Base-by-base conservation (phyloP, 2,797 vertebrate species). In the Scleropages formosus region DNA sequence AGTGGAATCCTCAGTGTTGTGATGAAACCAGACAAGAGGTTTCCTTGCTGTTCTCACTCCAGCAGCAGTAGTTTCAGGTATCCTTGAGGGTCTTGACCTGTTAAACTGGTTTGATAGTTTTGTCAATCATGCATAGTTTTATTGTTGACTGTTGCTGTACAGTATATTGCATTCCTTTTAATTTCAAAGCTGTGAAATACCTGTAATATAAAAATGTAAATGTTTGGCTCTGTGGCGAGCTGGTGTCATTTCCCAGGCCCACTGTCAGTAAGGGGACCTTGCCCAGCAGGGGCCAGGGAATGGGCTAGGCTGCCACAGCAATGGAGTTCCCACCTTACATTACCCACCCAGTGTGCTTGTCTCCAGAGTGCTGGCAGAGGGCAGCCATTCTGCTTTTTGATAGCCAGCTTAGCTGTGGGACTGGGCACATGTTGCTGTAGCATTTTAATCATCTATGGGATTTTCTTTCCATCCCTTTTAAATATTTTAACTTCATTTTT, bases 101-200 rank as follows among this genome's bases (percentile, higher is more conserved):
- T 44, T 51, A 18, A 53, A 53, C 9, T 24, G 58, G 22, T 27
- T n/a, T n/a, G n/a, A n/a, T n/a, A n/a, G 31, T n/a, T 1, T 9
- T 49, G 58, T 62, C 44, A 27, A 56, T 74, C 12, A 46, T n/a
- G n/a, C 62, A 39, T 67, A 46, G 64, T 74, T 78, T 75, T 75
- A 63, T 81, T 39, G 31, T 39, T 83, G 78, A 82, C 79, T 85
- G 76, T 78, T 78, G 77, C 82, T 81, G 84, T 83, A 83, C 84
- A 82, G 78, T 84, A 73, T 73, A 78, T 75, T 77, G 81, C 85
- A 72, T 70, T 77, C 82, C 78, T 61, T 81, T 75, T 87, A 39
- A 82, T 89, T 90, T 90, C 80, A 76, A 91, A 90, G 82, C 88
- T 91, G 91, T 91, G 89, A 91, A 89, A 82, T 84, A 80, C 81